Evolutionary conservation across 2,888 invertebrate genomes (phyloP).

Genomic region (Microctonus hyperodae): DNA sequence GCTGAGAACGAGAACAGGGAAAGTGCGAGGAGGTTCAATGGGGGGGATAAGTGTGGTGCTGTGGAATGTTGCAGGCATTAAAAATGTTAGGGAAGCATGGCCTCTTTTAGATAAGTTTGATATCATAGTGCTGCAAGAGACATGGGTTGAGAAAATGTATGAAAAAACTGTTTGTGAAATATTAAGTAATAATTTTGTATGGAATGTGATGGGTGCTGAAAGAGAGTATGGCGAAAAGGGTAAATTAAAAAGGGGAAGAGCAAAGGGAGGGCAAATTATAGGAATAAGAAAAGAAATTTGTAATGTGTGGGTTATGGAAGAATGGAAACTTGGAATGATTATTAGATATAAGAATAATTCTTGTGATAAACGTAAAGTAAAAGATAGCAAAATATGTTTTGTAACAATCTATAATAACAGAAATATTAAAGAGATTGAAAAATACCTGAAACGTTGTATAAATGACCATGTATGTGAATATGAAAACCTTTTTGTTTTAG

Average conservation of each 20-base stretch:
- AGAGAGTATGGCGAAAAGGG: neutral
- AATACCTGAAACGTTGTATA: neutral
- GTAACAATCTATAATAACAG: slow-evolving; percentile 12
- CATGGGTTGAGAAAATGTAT: slow-evolving; percentile 17
- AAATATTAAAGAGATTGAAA: slow-evolving; percentile 6
- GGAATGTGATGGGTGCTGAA: neutral
- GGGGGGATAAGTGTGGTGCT: neutral
- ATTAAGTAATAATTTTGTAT: neutral
- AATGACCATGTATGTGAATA: too few species aligned
- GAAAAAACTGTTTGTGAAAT: neutral
- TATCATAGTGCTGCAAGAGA: neutral
- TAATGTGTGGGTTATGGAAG: neutral
- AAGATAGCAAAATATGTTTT: too few species aligned
- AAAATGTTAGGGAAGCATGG: too few species aligned
- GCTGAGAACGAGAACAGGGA: neutral
- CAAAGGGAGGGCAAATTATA: neutral
- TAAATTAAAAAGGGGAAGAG: slow-evolving; percentile 9
- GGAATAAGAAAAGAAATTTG: slow-evolving; percentile 12
- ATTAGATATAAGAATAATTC: too few species aligned
- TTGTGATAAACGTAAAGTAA: too few species aligned
- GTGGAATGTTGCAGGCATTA: slow-evolving; percentile 21
- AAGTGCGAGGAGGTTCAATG: neutral
- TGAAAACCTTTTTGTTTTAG: neutral
- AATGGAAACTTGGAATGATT: too few species aligned
- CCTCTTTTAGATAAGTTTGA: neutral